Percentiles rank a stretch among this genome's conserved stretches.
phyloP scores from a whole-genome alignment of 2,888 invertebrate species.

The Noctuana brunneofusca region DNA sequence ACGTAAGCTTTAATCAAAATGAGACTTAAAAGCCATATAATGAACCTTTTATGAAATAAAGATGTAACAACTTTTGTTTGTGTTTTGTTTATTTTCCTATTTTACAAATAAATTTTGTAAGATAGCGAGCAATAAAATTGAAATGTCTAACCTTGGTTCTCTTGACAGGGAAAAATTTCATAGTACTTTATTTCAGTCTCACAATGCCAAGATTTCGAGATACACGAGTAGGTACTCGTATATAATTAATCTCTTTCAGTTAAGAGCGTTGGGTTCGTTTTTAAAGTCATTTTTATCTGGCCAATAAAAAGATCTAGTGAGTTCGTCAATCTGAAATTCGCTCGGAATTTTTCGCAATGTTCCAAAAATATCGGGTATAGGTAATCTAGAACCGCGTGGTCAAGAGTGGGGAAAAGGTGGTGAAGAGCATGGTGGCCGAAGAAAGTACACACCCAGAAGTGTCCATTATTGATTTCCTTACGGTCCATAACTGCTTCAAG shows the following conservation, averaged over 20 bases:
- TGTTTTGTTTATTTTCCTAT: neutral
- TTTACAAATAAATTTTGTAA: neutral
- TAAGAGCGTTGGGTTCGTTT: conserved; percentile 55
- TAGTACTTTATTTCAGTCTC: conserved; percentile 15
- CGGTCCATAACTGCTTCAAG: conserved; percentile 90
- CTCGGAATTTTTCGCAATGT: conserved; percentile 84
- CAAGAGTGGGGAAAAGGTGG: conserved; percentile 91
- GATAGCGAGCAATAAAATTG: neutral
- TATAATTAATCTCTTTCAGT: conserved; percentile 37
- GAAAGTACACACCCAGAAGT: conserved; percentile 86
- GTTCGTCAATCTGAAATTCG: conserved; percentile 70
- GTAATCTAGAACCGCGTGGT: conserved; percentile 86
- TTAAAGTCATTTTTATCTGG: conserved; percentile 60
- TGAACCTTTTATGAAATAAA: neutral
- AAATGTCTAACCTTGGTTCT: neutral
- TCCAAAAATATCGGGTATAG: conserved; percentile 85
- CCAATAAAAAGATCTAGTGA: conserved; percentile 63
- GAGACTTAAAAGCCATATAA: neutral
- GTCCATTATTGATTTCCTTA: conserved; percentile 84
- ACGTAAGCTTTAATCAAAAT: neutral
- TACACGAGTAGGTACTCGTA: neutral
- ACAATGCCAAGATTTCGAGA: conserved; percentile 25
- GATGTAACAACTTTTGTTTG: neutral
- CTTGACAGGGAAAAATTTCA: conserved; percentile 4
- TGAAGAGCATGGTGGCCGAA: conserved; percentile 91